Conservation (phyloP, 2,113 vertebrate species). For the Procavia capensis region DNA sequence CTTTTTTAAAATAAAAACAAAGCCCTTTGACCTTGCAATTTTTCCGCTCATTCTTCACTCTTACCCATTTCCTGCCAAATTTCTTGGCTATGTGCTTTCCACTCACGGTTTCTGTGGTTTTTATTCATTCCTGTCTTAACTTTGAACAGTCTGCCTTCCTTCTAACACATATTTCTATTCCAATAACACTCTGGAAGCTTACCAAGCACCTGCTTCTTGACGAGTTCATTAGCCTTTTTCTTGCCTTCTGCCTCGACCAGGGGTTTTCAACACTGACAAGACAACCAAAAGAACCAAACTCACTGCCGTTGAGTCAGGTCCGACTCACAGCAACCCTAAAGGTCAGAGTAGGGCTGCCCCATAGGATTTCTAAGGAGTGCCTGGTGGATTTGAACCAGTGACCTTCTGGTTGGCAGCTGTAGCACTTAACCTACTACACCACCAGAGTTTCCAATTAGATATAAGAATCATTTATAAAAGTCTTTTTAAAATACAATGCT, state of each 20-base stretch:
- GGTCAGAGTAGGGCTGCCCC: too few relatives aligned
- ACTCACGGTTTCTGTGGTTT: rapidly evolving
- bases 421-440: too few relatives aligned
- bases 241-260: background rate
- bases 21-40: background rate
- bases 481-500: background rate
- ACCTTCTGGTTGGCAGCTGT: too few relatives aligned
- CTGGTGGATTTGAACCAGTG: too few relatives aligned
- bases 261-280: background rate
- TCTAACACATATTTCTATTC: background rate
- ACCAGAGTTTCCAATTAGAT: too few relatives aligned
- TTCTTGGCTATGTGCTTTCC: background rate
- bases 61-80: background rate
- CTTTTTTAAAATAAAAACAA: conserved; percentile 31
- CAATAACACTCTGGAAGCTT: background rate
- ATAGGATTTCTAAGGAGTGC: too few relatives aligned
- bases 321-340: too few relatives aligned
- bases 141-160: background rate
- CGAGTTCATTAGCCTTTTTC: background rate
- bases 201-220: background rate
- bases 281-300: too few relatives aligned
- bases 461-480: background rate
- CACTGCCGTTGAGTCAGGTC: too few relatives aligned
- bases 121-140: background rate
- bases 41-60: background rate